Evolutionary conservation across 2,113 vertebrate species (phyloP).

Genomic region (Mixornis gularis): DNA sequence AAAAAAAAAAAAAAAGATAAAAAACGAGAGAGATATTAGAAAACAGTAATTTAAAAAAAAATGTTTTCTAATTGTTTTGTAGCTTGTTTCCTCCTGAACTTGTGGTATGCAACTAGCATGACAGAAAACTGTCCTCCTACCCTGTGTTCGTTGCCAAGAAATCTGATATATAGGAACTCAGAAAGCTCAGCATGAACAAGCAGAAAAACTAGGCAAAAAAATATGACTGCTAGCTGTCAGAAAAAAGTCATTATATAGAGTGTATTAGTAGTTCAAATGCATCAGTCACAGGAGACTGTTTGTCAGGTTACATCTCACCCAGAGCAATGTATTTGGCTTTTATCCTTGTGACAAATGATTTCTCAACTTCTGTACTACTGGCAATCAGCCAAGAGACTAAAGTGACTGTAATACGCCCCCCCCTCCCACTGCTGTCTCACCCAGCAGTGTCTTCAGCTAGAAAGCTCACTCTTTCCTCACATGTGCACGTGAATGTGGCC

Average conservation of each 20-base stretch:
- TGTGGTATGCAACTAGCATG: not conserved
- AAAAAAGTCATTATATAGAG: constrained; percentile 32
- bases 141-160: not conserved
- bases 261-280: constrained; percentile 58
- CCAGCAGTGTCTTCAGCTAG: not conserved
- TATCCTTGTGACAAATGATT: constrained; percentile 65
- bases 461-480: not conserved
- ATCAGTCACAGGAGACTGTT: constrained; percentile 59
- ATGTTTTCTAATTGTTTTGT: not conserved
- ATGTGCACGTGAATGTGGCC: accelerated
- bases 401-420: not conserved
- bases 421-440: not conserved
- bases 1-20: not conserved
- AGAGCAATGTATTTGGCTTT: constrained; percentile 56
- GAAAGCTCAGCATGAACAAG: constrained; percentile 38
- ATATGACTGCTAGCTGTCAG: constrained; percentile 54
- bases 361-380: constrained; percentile 35
- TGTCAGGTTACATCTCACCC: constrained; percentile 61
- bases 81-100: not conserved
- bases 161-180: not conserved
- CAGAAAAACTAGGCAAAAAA: constrained; percentile 44
- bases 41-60: not conserved
- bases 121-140: not conserved
- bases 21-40: not conserved
- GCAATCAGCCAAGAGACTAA: constrained; percentile 21